These are phyloP conservation scores for Clinocottus analis DNA, from an alignment of 2,113 vertebrate genomes.

Conservation along the genomic window DNA sequence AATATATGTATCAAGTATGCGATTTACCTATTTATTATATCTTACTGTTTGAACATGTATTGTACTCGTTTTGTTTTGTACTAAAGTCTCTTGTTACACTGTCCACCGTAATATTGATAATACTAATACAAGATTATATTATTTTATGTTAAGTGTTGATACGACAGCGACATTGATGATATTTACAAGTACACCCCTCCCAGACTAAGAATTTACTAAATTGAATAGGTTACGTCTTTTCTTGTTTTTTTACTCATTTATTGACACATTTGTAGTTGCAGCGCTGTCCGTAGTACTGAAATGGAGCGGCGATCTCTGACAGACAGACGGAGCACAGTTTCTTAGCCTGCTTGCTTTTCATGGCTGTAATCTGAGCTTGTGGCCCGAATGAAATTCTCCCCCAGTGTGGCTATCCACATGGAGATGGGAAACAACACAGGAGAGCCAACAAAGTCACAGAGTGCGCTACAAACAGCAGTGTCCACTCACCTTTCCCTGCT, in stretches of 20 bases:
- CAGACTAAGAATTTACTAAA: not conserved
- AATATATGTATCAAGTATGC: too few relatives aligned
- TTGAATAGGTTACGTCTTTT: not conserved
- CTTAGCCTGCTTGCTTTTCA: not conserved
- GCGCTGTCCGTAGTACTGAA: not conserved
- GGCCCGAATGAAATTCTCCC: not conserved
- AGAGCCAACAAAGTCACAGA: not conserved
- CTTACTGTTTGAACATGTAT: too few relatives aligned
- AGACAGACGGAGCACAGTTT: not conserved
- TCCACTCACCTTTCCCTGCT: too few relatives aligned
- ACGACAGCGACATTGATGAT: not conserved
- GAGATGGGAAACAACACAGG: not conserved
- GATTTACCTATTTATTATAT: too few relatives aligned
- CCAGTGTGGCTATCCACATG: not conserved
- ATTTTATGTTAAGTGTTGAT: not conserved
- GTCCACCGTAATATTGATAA: too few relatives aligned
- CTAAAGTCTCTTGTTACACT: too few relatives aligned
- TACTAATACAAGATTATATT: too few relatives aligned
- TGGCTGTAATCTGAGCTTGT: not conserved
- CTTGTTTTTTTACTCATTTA: not conserved
- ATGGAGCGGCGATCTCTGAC: too few relatives aligned
- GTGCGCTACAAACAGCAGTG: not conserved
- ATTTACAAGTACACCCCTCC: not conserved
- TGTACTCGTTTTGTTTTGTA: too few relatives aligned
- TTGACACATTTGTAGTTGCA: not conserved